These are phyloP conservation scores for Pterois miles DNA, from an alignment of 2,797 vertebrate species.

Conservation along the genomic window DNA sequence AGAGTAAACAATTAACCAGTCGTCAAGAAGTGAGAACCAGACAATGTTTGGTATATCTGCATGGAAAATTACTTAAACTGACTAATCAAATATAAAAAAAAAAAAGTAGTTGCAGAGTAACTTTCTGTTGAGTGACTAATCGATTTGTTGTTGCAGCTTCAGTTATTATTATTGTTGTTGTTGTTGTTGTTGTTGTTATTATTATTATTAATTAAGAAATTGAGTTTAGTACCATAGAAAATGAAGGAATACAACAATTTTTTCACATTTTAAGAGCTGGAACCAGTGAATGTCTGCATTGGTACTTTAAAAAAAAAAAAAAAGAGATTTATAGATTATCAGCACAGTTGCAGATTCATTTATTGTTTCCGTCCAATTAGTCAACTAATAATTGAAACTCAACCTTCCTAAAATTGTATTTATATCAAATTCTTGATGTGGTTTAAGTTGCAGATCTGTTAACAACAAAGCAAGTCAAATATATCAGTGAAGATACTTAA, in stretches of 20 bases:
- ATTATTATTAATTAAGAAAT: neutral
- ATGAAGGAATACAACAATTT: too few relatives aligned
- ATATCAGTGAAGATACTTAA: neutral
- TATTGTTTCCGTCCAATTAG: neutral
- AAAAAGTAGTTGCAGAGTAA: neutral
- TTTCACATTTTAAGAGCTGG: too few relatives aligned
- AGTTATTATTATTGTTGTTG: too few relatives aligned
- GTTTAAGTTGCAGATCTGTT: neutral
- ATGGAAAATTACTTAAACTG: neutral
- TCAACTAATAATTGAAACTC: neutral
- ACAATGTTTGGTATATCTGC: neutral
- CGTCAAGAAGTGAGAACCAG: too few relatives aligned
- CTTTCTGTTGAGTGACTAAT: neutral
- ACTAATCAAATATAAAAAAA: neutral
- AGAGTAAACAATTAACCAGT: too few relatives aligned
- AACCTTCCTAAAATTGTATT: neutral
- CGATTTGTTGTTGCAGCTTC: neutral
- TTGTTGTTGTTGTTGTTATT: too few relatives aligned
- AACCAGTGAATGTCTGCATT: too few relatives aligned
- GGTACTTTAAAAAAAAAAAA: too few relatives aligned
- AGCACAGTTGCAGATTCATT: neutral
- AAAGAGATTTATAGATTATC: neutral
- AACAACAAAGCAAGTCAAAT: neutral
- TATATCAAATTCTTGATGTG: neutral
- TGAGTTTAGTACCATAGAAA: fast-evolving